Percentiles rank a stretch among this genome's conserved stretches.
Conservation (phyloP, 2,113 vertebrate genomes). For the Syngnathus floridae region DNA sequence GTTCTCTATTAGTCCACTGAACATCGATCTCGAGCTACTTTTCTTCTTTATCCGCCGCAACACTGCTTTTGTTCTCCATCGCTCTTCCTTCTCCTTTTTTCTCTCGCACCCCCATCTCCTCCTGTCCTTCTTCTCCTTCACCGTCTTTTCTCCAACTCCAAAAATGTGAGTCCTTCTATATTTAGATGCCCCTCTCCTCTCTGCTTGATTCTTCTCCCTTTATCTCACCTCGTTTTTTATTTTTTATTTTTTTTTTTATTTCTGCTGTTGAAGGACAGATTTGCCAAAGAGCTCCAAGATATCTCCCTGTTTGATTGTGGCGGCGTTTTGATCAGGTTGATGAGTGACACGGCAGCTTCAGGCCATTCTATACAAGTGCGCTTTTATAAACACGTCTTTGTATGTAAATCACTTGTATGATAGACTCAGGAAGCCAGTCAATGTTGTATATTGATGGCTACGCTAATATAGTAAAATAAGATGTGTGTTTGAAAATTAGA, state of each 20-base stretch:
- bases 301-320: conserved; percentile 48
- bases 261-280: conserved; percentile 58
- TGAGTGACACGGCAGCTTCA: conserved; percentile 56
- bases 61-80: conserved; percentile 22
- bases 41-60: conserved; percentile 12
- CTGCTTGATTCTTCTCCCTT: conserved; percentile 61
- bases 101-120: conserved; percentile 26
- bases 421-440: conserved; percentile 7
- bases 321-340: conserved; percentile 64
- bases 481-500: conserved; percentile 47
- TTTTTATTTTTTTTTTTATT: conserved; percentile 5
- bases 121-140: conserved; percentile 48
- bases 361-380: conserved; percentile 55
- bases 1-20: conserved; percentile 23
- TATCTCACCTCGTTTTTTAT: conserved; percentile 50
- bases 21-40: conserved; percentile 15
- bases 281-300: conserved; percentile 46
- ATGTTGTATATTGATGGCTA: conserved; percentile 25
- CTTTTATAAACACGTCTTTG: conserved; percentile 48
- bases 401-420: conserved; percentile 46
- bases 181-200: conserved; percentile 65
- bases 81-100: conserved; percentile 18
- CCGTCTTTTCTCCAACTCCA: conserved; percentile 60
- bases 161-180: conserved; percentile 59
- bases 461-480: conserved; percentile 34